Base-by-base conservation (phyloP, 1,140 invertebrate species). In the Bacillus rossius region DNA sequence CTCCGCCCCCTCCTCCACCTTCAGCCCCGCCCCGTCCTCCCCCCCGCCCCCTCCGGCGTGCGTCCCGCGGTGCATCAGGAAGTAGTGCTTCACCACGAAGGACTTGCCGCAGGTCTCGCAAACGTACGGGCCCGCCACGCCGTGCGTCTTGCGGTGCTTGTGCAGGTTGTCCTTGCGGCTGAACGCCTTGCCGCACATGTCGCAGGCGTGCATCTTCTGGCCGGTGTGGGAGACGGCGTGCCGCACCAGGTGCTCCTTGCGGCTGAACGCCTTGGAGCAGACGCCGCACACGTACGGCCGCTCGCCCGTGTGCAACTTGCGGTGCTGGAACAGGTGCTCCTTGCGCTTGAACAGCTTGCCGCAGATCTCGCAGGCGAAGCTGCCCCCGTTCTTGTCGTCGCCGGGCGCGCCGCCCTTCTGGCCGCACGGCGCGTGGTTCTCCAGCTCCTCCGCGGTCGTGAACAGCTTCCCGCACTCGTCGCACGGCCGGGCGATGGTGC, bases 191-290 rank as follows among this genome's bases (percentile, higher is more conserved):
- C 81, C 81, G 69, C 89, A 92, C 5, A 88, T 75, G 40, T 89
- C 85, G 67, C 89, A 92, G 26, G 80, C 79, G 65, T 84, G 88
- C 69, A 85, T 81, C 61, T 88, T 87, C 59, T 86, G 77, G 0
- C 87, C 87, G 0, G 86, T 88, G 67, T 91, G 89, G 4, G 83
- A 85, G 2, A 85, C 80, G 66, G 85, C 81, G 64, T 91, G 88
- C 47, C 86, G 77, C 2, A 85, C 82, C 8, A 89, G 70, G 66
- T 88, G 86, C 60, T 87, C 86, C 58, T 86, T 88, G 1, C 83
- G 78, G 61, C 84, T 87, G 69, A 88, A 90, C 1, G 85, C 81
- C 68, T 88, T 88, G 1, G 81, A 77, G 67, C 87, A 89, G 0
- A 79, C 80, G 0, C 79, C 78, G 56, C 87, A 89, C 47, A 83